These are phyloP conservation scores for Agonopterix alstromeriana DNA, from an alignment of 2,888 invertebrate genomes.

Conservation along the genomic window DNA sequence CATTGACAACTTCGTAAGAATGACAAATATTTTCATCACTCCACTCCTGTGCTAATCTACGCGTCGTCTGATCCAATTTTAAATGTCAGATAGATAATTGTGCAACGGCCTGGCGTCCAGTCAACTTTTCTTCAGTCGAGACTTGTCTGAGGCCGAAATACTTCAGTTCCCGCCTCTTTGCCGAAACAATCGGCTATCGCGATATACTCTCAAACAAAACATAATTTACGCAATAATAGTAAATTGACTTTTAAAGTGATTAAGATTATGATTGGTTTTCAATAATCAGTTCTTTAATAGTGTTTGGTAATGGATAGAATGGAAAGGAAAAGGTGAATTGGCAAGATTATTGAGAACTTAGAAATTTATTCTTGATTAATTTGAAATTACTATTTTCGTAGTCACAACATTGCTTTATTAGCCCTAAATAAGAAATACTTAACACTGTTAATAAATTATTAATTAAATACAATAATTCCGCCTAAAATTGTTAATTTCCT, in stretches of 20 bases:
- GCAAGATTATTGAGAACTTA: neutral
- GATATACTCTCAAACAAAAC: too few relatives aligned
- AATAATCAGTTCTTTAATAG: neutral
- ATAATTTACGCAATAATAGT: too few relatives aligned
- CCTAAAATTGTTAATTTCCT: too few relatives aligned
- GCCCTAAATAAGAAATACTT: too few relatives aligned
- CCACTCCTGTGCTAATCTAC: conserved; percentile 38
- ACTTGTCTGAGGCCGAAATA: conserved; percentile 45
- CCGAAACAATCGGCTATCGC: conserved; percentile 24
- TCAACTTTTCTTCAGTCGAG: conserved; percentile 38
- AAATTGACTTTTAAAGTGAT: too few relatives aligned
- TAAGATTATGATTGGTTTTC: too few relatives aligned
- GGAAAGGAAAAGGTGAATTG: conserved; percentile 67
- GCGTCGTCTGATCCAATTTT: conserved; percentile 60
- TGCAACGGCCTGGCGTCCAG: conserved; percentile 65
- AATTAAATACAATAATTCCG: too few relatives aligned
- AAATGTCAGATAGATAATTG: conserved; percentile 76
- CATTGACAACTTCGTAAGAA: too few relatives aligned
- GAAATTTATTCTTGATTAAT: too few relatives aligned
- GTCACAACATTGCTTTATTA: too few relatives aligned
- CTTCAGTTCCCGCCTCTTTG: conserved; percentile 41
- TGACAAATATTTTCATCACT: conserved; percentile 2
- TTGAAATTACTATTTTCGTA: too few relatives aligned
- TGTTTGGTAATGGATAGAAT: conserved; percentile 21
- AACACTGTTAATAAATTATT: too few relatives aligned